Base-by-base conservation (phyloP, 2,888 invertebrate species). In the Trichogramma evanescens region DNA sequence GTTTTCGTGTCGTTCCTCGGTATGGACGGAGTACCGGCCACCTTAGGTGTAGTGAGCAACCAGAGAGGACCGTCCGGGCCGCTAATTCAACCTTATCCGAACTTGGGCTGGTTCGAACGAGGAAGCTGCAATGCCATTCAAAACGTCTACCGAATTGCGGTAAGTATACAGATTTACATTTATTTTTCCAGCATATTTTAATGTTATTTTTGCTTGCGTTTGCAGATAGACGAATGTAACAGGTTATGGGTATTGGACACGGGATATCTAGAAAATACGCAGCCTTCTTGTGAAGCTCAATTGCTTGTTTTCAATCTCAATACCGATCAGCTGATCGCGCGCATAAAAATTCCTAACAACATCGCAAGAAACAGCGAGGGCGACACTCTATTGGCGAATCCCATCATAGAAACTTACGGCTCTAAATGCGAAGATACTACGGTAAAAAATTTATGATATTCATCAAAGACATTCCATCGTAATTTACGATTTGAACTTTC, bases 171-270 rank as follows among this genome's bases (percentile, higher is more conserved):
- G 3, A 2, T 26, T 26, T 2, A 26, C 26, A 26, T 43, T 53
- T n/a, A 9, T 41, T 41, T 5, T 44, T 26, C 10, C 7, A 3
- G 3, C 45, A 39, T 46, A 41, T 38, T 13, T 50, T 6, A 57
- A 39, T 9, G 6, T 45, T 45, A 10, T 4, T 6, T 8, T 41
- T 40, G 0, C 13, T 2, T 40, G 5, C 8, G 4, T 50, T 80
- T 81, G 46, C 77, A 89, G 87, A 83, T 88, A 51, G 89, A 89
- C 70, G 79, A 82, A 69, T 88, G 87, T 70, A 81, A 83, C 56
- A 80, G 87, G 4, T 74, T 89, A n/a, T 89, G 89, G 87, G 85
- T 88, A 1, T 74, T 89, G 72, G 89, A 89, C 69, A 79, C 84
- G 0, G 89, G 89, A 8, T 56, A 59, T 40, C 81, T 82, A 68